Evolutionary conservation across 1,140 invertebrate species (phyloP), one percentile per base, ranked within the genome.

Genomic region (Conopomorpha cramerella): DNA sequence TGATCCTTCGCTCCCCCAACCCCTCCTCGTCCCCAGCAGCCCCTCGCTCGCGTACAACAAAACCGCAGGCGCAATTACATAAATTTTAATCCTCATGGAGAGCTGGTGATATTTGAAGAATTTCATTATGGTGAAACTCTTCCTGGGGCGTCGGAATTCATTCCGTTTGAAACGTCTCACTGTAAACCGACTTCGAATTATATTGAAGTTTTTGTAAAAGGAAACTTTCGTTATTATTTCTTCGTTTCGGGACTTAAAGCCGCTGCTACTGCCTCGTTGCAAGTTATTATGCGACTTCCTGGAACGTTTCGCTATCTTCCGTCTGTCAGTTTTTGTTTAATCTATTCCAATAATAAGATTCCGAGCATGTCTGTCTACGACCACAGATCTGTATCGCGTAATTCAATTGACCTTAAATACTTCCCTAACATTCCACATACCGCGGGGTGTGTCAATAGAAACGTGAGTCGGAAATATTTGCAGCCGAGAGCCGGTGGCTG

Each of bases 91-190:
- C 42, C 44, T 41, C 44, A 51, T 38, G 42, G 51, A 39, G 36
- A 34, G 50, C 44, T 45, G 41, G 48, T 40, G 54, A 63, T 70
- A 62, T 66, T 64, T 65, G 54, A 70, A 64, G 64, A 74, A 74
- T 74, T 74, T 71, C 63, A 74, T 74, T 71, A 71, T 64, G 53
- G 58, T 54, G 56, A 66, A 60, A 63, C 61, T 62, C 51, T 51
- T 50, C 49, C 39, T 52, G 43, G 46, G 42, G 34, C 38, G 49
- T 43, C 34, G 60, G 60, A 60, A 67, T 68, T 65, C 49, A 57
- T 67, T 65, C 42, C 54, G 46, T 65, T 65, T 61, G 46, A 61
- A 56, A 57, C 55, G 54, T 49, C 49, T 49, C 46, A 48, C 46
- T 61, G 49, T 49, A 49, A 55, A 48, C 47, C 45, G 30, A 46